Evolutionary conservation across 2,113 vertebrate genomes (phyloP).

Genomic region (Pelmatolapia mariae): DNA sequence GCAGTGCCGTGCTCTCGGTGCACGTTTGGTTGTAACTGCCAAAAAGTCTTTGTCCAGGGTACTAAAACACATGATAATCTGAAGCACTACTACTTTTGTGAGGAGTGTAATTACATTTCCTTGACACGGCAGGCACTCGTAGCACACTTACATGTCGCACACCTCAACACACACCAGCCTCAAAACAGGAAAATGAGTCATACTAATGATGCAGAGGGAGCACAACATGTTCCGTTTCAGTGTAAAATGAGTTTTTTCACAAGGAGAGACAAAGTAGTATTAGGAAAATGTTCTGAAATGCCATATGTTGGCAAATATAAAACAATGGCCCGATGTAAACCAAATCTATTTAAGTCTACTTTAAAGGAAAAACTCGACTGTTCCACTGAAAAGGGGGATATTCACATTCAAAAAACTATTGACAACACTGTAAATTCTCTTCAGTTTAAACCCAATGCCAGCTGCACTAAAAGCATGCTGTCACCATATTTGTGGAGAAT

Average conservation of each 20-base stretch:
- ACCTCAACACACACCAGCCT: conserved; percentile 75
- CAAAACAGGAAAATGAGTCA: conserved; percentile 60
- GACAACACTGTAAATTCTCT: conserved; percentile 31
- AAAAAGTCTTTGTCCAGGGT: conserved; percentile 83
- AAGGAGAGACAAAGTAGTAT: conserved; percentile 70
- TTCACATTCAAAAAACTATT: neutral
- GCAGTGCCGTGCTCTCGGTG: conserved; percentile 78
- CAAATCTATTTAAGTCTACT: conserved; percentile 1
- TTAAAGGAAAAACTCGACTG: conserved; percentile 23
- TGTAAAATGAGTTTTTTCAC: conserved; percentile 81
- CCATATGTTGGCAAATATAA: conserved; percentile 15
- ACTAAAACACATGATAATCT: conserved; percentile 85
- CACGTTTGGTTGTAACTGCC: conserved; percentile 81
- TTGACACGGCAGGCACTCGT: conserved; percentile 80
- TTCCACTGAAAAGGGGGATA: conserved; percentile 56
- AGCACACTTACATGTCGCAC: conserved; percentile 77
- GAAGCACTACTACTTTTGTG: conserved; percentile 85
- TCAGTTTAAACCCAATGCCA: conserved; percentile 70
- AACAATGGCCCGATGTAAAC: neutral
- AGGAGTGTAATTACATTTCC: conserved; percentile 83
- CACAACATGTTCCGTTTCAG: conserved; percentile 59
- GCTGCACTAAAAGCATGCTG: conserved; percentile 70
- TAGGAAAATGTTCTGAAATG: conserved; percentile 79
- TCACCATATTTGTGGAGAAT: conserved; percentile 73
- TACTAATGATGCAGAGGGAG: conserved; percentile 63